Evolutionary conservation across 2,797 vertebrate genomes (phyloP).

Genomic region (Sebastes iracundus): DNA sequence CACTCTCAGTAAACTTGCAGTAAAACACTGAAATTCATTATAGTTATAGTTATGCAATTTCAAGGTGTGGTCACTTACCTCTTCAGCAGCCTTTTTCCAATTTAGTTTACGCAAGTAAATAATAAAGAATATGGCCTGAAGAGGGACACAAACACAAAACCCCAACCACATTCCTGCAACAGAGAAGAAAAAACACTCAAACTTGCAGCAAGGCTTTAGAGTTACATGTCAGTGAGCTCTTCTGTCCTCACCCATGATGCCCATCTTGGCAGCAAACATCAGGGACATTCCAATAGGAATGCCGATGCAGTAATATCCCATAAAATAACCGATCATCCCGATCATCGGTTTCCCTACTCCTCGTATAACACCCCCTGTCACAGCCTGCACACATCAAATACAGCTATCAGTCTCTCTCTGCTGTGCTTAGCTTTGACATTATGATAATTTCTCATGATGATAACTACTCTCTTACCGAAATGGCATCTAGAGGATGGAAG

Average conservation of each 20-base stretch:
- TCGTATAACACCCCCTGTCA: conserved; percentile 81
- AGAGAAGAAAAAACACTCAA: background rate
- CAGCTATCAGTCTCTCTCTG: background rate
- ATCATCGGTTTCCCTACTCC: conserved; percentile 85
- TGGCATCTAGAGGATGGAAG: conserved; percentile 82
- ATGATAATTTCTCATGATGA: background rate
- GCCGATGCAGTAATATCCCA: conserved; percentile 84
- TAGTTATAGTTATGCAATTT: background rate
- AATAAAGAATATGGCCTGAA: conserved; percentile 81
- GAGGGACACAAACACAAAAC: conserved; percentile 76
- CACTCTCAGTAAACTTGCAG: background rate
- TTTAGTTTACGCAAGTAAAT: conserved; percentile 80
- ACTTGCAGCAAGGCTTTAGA: background rate
- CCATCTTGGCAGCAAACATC: conserved; percentile 85
- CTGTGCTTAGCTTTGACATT: background rate
- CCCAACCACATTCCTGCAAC: conserved; percentile 85
- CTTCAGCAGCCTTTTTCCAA: conserved; percentile 84
- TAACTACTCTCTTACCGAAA: conserved; percentile 69
- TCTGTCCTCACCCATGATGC: conserved; percentile 81
- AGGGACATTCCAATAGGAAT: conserved; percentile 84
- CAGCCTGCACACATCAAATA: conserved; percentile 67
- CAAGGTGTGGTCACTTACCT: conserved; percentile 70
- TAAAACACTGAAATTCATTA: background rate
- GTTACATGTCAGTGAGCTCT: background rate
- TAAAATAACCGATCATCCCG: conserved; percentile 82